Percentiles rank a stretch among this genome's conserved stretches.
These are phyloP conservation scores for Anadara kagoshimensis DNA, from an alignment of 1,140 invertebrate genomes.

Conservation along the genomic window DNA sequence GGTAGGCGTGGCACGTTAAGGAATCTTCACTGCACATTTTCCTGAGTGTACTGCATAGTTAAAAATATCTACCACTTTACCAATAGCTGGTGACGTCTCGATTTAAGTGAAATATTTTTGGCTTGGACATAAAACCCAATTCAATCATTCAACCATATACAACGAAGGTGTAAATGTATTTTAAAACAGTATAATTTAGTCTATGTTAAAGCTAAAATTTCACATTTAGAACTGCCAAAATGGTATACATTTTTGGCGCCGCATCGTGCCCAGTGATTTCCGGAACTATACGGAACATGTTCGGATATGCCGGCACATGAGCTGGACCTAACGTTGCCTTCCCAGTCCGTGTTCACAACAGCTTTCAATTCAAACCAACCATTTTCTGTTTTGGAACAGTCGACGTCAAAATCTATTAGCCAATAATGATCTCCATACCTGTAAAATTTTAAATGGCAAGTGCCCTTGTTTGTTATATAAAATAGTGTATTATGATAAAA, in stretches of 20 bases:
- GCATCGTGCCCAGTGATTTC: slow-evolving; percentile 74
- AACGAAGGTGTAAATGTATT: too few species aligned
- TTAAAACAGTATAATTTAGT: background rate
- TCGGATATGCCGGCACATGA: slow-evolving; percentile 62
- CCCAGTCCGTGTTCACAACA: slow-evolving; percentile 63
- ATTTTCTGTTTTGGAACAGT: slow-evolving; percentile 73
- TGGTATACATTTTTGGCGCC: slow-evolving; percentile 74
- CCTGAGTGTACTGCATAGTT: too few species aligned
- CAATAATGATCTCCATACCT: slow-evolving; percentile 75
- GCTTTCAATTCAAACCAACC: slow-evolving; percentile 76
- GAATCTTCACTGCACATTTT: too few species aligned
- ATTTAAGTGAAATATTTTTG: too few species aligned
- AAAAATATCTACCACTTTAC: too few species aligned
- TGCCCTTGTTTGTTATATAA: too few species aligned
- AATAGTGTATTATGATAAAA: background rate
- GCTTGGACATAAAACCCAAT: too few species aligned
- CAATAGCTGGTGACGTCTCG: too few species aligned
- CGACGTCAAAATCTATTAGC: slow-evolving; percentile 75
- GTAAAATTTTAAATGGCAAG: slow-evolving; percentile 27
- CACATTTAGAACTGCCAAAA: slow-evolving; percentile 64
- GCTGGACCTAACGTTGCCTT: slow-evolving; percentile 51
- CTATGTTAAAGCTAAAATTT: slow-evolving; percentile 50
- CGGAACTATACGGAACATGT: slow-evolving; percentile 60
- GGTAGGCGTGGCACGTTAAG: too few species aligned
- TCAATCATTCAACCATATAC: too few species aligned